Evolutionary conservation across 2,797 vertebrate genomes (phyloP).

Genomic region (Lepilemur septentrionalis): DNA sequence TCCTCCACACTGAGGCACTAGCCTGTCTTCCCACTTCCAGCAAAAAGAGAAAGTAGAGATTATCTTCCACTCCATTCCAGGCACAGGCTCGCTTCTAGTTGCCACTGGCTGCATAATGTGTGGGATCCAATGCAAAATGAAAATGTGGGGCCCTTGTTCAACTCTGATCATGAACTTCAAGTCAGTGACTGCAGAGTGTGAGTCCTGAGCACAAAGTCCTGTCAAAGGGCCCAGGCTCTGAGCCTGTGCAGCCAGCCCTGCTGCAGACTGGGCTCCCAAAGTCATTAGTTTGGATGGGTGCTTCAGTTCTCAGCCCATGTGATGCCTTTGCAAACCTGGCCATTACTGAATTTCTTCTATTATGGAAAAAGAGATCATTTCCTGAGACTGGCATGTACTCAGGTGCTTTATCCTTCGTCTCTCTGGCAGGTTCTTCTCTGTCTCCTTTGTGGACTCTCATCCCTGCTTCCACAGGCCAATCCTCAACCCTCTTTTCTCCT

Average conservation of each 20-base stretch:
- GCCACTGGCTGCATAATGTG: background rate
- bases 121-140: background rate
- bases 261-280: background rate
- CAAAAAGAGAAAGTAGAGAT: background rate
- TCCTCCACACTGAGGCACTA: background rate
- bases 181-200: background rate
- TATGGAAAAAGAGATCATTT: background rate
- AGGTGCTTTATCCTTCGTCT: background rate
- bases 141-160: background rate
- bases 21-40: background rate
- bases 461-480: background rate
- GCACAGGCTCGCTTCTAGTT: background rate
- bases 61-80: background rate
- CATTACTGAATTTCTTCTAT: background rate
- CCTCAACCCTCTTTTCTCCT: background rate
- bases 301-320: background rate
- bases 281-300: background rate
- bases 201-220: background rate
- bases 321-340: background rate
- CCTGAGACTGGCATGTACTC: background rate
- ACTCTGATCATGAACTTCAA: background rate
- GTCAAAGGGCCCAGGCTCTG: too few relatives aligned
- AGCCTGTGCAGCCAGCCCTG: accelerated
- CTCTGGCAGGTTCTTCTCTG: background rate
- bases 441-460: background rate